These are phyloP conservation scores for Junonia oenone DNA, from an alignment of 2,888 invertebrate species.

Conservation along the genomic window DNA sequence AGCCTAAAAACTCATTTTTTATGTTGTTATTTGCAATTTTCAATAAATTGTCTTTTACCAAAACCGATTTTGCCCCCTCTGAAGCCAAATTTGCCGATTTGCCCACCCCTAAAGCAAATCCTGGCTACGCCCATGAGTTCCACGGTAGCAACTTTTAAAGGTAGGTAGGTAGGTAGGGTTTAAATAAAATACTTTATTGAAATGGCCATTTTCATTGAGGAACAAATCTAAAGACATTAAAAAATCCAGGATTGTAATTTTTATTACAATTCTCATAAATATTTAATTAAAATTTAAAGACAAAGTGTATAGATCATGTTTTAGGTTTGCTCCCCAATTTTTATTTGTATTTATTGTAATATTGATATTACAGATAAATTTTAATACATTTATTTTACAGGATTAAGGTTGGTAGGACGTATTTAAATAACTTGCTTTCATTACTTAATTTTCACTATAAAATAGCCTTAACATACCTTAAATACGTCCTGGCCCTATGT, in stretches of 20 bases:
- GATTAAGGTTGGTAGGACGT: conserved; percentile 45
- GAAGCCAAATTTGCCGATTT: too few relatives aligned
- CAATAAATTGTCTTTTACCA: too few relatives aligned
- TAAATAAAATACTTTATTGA: conserved; percentile 31
- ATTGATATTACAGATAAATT: conserved; percentile 45
- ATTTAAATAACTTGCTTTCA: conserved; percentile 41
- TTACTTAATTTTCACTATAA: conserved; percentile 33
- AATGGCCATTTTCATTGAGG: conserved; percentile 57
- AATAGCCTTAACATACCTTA: conserved; percentile 37
- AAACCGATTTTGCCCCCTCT: too few relatives aligned
- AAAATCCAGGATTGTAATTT: conserved; percentile 41
- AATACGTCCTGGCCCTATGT: conserved; percentile 43
- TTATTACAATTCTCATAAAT: conserved; percentile 37
- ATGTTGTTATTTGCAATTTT: too few relatives aligned
- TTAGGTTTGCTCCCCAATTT: conserved; percentile 71
- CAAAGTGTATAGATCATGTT: conserved; percentile 35
- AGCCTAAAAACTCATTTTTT: too few relatives aligned
- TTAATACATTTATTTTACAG: conserved; percentile 43
- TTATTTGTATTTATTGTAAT: conserved; percentile 53
- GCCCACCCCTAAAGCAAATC: too few relatives aligned
- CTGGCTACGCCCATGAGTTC: too few relatives aligned
- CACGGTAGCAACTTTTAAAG: too few relatives aligned
- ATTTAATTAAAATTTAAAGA: conserved; percentile 40
- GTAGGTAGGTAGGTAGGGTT: not conserved
- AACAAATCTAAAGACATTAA: conserved; percentile 62